phyloP scores from a whole-genome alignment of 64 coral and sea anemone genomes.

The Cladopsammia gracilis region DNA sequence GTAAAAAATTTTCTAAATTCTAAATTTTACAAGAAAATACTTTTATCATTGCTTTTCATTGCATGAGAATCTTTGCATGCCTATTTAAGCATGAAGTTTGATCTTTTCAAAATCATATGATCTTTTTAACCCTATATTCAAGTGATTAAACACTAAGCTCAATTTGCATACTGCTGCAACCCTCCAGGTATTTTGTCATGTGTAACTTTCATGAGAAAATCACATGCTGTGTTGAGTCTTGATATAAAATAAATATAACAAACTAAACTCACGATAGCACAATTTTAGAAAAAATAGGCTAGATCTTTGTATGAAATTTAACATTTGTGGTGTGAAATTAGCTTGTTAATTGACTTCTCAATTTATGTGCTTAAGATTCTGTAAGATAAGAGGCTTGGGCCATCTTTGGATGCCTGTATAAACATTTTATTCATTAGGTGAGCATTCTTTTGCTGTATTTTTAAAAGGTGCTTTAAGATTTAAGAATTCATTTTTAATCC shows the following conservation, averaged over 20 bases:
- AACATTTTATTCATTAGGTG: background rate
- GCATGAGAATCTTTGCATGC: conserved; percentile 34
- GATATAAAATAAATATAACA: background rate
- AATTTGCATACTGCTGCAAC: background rate
- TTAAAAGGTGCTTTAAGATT: too few species aligned
- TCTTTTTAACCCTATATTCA: conserved; percentile 22
- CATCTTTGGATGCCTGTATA: background rate
- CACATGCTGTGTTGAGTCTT: background rate
- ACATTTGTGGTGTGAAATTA: background rate
- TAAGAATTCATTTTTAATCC: background rate
- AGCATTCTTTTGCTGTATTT: background rate
- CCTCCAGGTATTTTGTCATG: background rate
- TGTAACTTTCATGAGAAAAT: background rate
- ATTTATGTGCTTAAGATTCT: background rate
- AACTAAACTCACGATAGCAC: too few species aligned
- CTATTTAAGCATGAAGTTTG: conserved; percentile 3
- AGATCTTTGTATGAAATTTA: background rate
- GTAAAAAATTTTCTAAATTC: too few species aligned
- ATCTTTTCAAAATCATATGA: conserved; percentile 8
- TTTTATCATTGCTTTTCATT: background rate
- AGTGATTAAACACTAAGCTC: background rate
- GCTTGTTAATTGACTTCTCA: conserved; percentile 4
- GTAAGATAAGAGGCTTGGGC: background rate
- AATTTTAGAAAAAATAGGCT: background rate
- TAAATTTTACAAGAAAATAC: too few species aligned